Percentiles rank a stretch among this genome's conserved stretches.
These are phyloP conservation scores for Galerucella nymphaeae DNA, from an alignment of 2,888 invertebrate species.

Conservation along the genomic window DNA sequence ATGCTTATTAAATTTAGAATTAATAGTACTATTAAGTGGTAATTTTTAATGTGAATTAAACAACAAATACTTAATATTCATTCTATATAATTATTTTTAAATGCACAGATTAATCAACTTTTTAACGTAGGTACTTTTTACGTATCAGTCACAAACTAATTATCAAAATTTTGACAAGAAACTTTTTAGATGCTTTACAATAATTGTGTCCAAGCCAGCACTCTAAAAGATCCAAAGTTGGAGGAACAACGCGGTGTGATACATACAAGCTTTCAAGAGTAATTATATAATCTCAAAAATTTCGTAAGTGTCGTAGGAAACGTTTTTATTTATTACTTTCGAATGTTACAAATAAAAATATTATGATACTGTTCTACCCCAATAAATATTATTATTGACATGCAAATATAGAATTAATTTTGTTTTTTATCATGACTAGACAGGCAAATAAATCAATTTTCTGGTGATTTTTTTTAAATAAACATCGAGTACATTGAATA, in stretches of 20 bases:
- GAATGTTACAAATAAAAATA: not conserved
- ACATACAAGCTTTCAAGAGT: too few species aligned
- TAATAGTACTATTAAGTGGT: not conserved
- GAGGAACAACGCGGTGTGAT: too few species aligned
- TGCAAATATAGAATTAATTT: not conserved
- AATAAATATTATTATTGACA: not conserved
- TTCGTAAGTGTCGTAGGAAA: too few species aligned
- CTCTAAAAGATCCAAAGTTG: too few species aligned
- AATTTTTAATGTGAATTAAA: not conserved
- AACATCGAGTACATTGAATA: not conserved
- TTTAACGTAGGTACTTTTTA: too few species aligned
- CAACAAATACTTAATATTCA: not conserved
- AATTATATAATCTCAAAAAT: too few species aligned
- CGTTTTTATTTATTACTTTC: not conserved
- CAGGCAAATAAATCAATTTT: not conserved
- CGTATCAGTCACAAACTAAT: too few species aligned
- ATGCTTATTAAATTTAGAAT: not conserved
- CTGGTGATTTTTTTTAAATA: not conserved
- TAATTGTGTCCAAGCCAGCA: too few species aligned
- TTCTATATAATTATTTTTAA: not conserved
- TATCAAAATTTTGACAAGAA: too few species aligned
- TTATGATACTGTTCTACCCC: not conserved
- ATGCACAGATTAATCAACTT: too few species aligned
- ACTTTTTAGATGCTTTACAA: too few species aligned
- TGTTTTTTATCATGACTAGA: constrained; percentile 3